phyloP scores from a whole-genome alignment of 92 coral and sea anemone genomes.

The Isaurus tuberculatus region DNA sequence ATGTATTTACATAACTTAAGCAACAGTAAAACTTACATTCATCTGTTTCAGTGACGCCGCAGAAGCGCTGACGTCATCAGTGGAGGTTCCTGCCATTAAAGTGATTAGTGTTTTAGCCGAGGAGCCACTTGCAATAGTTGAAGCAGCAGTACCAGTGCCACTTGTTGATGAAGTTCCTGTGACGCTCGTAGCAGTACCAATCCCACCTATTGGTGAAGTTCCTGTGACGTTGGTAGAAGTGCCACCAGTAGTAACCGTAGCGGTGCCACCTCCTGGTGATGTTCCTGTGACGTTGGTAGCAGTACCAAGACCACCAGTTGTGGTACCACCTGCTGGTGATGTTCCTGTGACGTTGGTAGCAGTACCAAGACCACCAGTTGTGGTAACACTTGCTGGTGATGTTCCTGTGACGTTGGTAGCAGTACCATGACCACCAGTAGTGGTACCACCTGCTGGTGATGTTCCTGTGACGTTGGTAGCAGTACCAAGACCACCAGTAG shows the following conservation, averaged over 20 bases:
- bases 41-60: slow-evolving; percentile 17
- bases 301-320: neutral
- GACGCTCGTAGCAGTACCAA: neutral
- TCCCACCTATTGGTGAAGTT: neutral
- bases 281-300: neutral
- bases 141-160: slow-evolving; percentile 1
- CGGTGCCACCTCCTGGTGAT: slow-evolving; percentile 1
- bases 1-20: neutral
- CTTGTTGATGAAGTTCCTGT: neutral
- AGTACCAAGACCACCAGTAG: neutral
- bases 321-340: neutral
- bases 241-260: neutral
- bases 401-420: neutral
- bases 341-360: neutral
- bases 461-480: neutral
- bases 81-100: slow-evolving; percentile 41
- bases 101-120: slow-evolving; percentile 19
- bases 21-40: neutral
- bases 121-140: slow-evolving; percentile 6
- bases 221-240: neutral
- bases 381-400: neutral
- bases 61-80: slow-evolving; percentile 35
- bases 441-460: neutral
- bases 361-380: neutral
- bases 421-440: neutral